These are phyloP conservation scores for Palythoa grandiflora DNA, from an alignment of 92 coral and sea anemone genomes.

Conservation along the genomic window DNA sequence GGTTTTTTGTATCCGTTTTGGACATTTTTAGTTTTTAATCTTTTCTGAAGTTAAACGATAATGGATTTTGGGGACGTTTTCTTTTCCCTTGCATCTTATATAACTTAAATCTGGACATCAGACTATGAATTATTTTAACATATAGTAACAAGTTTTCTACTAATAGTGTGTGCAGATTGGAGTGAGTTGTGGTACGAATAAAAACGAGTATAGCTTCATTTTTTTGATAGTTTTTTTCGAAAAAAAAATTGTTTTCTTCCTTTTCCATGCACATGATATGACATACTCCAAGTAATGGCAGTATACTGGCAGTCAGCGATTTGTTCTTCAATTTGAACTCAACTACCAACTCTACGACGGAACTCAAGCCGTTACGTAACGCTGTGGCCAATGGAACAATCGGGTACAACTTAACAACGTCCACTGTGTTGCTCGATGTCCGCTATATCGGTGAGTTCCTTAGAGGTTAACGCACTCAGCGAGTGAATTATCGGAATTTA, in stretches of 20 bases:
- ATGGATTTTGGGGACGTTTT: no score
- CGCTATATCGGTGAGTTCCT: constrained; percentile 18
- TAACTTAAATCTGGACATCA: no score
- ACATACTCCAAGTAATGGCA: constrained; percentile 17
- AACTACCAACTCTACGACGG: constrained; percentile 15
- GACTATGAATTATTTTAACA: no score
- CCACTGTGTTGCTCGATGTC: not conserved
- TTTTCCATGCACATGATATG: not conserved
- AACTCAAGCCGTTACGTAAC: constrained; percentile 20
- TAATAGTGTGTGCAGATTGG: no score
- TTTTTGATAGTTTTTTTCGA: not conserved
- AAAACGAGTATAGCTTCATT: no score
- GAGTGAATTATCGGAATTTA: no score
- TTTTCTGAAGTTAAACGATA: no score
- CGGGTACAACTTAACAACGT: constrained; percentile 26
- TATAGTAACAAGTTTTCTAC: no score
- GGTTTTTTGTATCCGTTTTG: no score
- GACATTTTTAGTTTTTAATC: no score
- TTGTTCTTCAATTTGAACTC: constrained; percentile 35
- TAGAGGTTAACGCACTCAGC: not conserved
- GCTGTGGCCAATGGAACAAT: constrained; percentile 45
- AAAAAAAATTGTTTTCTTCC: not conserved
- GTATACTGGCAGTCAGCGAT: constrained; percentile 19
- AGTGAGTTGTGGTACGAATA: no score
- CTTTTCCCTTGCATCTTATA: no score